These are phyloP conservation scores for Eulemur mongoz DNA, from an alignment of 2,797 vertebrate genomes.

Conservation along the genomic window DNA sequence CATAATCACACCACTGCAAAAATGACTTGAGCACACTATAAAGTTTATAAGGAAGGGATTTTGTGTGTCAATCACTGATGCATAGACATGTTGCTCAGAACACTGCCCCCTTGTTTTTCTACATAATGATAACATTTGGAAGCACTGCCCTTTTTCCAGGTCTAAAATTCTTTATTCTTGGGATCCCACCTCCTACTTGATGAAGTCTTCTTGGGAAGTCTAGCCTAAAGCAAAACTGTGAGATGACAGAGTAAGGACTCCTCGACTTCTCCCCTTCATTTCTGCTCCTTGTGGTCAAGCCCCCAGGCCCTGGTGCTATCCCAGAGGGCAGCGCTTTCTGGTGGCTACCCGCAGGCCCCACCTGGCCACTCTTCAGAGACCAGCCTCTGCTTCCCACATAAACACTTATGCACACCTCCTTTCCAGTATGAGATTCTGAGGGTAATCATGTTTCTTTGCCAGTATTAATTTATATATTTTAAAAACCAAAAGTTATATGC, in stretches of 20 bases:
- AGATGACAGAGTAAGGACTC: fast-evolving
- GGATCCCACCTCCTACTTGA: neutral
- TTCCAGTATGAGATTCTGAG: neutral
- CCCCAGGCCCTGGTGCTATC: fast-evolving
- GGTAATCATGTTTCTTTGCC: neutral
- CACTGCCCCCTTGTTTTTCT: neutral
- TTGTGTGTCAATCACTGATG: neutral
- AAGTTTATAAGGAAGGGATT: neutral
- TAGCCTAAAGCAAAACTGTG: neutral
- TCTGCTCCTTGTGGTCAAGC: no score
- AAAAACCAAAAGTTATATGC: neutral
- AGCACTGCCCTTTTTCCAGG: neutral
- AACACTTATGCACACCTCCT: fast-evolving
- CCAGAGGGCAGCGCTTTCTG: fast-evolving
- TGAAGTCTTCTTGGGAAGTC: neutral
- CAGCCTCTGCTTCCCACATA: neutral
- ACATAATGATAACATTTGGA: neutral
- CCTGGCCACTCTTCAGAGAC: neutral
- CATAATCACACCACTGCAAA: neutral
- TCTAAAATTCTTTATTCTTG: neutral
- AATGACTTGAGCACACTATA: neutral
- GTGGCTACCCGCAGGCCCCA: fast-evolving
- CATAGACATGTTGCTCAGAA: neutral
- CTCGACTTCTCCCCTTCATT: neutral
- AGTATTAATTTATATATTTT: neutral